Conservation (phyloP, 2,797 vertebrate species). For the Cyprinodon diabolis region DNA sequence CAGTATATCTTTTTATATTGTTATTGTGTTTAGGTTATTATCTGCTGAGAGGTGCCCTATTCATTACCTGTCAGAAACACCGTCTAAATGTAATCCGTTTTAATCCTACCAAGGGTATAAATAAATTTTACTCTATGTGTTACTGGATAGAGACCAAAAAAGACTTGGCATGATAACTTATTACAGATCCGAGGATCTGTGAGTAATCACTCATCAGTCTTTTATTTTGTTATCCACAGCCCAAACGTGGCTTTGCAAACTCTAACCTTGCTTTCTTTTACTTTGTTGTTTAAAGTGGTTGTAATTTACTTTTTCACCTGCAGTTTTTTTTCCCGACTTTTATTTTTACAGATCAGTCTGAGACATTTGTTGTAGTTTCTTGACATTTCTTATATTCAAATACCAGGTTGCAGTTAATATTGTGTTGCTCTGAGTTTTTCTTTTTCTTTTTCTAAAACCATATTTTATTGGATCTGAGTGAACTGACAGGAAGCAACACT, state of each 20-base stretch:
- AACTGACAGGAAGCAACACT: not conserved
- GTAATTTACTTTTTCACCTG: not conserved
- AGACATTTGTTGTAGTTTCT: not conserved
- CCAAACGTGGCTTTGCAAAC: not conserved
- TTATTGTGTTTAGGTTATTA: not conserved
- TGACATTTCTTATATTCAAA: not conserved
- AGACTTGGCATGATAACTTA: not conserved
- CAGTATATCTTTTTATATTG: not conserved
- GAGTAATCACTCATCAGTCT: not conserved
- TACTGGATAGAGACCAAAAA: not conserved
- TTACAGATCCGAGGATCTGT: too few relatives aligned
- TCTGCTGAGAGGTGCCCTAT: not conserved
- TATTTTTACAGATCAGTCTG: not conserved
- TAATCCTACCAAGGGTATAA: not conserved
- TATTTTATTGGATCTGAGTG: not conserved
- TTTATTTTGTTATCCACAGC: not conserved
- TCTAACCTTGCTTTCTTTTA: not conserved
- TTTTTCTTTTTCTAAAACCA: not conserved
- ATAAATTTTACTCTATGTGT: not conserved
- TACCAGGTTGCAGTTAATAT: not conserved
- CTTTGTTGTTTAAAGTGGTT: not conserved
- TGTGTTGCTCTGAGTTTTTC: not conserved
- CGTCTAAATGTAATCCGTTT: not conserved
- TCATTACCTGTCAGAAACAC: not conserved
- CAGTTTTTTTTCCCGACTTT: not conserved